Evolutionary conservation across 2,888 invertebrate genomes (phyloP), one percentile per base, ranked within the genome.

Genomic region (Mycogona germanica): DNA sequence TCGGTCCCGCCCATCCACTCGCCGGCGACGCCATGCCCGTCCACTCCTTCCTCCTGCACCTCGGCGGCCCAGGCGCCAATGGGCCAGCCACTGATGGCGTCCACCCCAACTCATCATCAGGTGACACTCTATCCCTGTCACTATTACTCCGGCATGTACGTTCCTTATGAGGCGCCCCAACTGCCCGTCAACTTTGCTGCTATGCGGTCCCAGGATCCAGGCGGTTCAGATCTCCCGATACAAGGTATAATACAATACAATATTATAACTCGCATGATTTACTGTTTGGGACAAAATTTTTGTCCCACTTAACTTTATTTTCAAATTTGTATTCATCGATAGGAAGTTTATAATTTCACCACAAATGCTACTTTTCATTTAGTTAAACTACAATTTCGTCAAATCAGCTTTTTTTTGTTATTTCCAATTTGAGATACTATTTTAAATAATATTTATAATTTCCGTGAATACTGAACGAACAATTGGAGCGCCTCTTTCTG

Each of bases 161-260:
- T 52, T 14, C 52, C 52, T 2, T 17, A 32, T 9, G 52, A 52
- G 26, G 9, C 44, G 3, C 30, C 52, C 17, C n/a, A 32, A 3
- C 52, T 45, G n/a, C 29, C 51, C 14, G 30, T 57, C 28, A 57
- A 57, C 23, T 57, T 51, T 44, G 37, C 44, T 28, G 40, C 44
- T 19, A 23, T 41, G 3, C 49, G 57, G 7, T 57, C 57, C 12
- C 54, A 54, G 35, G 57, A 57, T 51, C 51, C 51, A 14, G 37
- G 26, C 26, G 57, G 57, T 26, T 35, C 23, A n/a, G 57, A 57
- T 21, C 30, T 57, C 23, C 57, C 57, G n/a, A 19, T 56, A 37
- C 45, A 42, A 23, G 56, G 56, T 56, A 45, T 42, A 1, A n/a
- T n/a, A 5, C 3, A 4, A 3, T n/a, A 1, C 19, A 9, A 17